Evolutionary conservation across 2,797 vertebrate genomes (phyloP).

Genomic region (Tachyglossus aculeatus): DNA sequence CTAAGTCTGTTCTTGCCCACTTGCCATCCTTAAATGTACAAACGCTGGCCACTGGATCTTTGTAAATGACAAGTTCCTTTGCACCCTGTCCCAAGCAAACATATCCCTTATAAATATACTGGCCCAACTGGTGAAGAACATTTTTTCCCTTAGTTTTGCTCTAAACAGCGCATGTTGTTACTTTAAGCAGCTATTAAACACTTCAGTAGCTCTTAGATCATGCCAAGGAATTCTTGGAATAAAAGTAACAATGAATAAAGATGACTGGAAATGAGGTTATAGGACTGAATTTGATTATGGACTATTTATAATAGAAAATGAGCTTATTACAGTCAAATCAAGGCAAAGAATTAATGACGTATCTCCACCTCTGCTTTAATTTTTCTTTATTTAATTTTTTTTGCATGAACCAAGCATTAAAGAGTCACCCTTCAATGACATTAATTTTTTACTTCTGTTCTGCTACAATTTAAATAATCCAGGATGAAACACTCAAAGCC

Average conservation of each 20-base stretch:
- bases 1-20: no score
- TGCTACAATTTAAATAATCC: no score
- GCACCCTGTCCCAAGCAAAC: constrained; percentile 30
- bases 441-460: no score
- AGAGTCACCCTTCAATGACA: no score
- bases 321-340: constrained; percentile 45
- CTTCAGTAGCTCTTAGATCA: constrained; percentile 60
- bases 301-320: constrained; percentile 59
- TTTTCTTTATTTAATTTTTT: neutral
- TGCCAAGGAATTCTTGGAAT: constrained; percentile 71
- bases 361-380: neutral
- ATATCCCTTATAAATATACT: constrained; percentile 21
- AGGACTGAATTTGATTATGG: constrained; percentile 59
- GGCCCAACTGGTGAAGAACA: neutral
- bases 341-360: constrained; percentile 10
- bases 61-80: neutral
- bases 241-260: constrained; percentile 67
- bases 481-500: no score
- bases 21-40: no score
- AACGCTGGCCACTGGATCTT: neutral
- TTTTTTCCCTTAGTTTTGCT: constrained; percentile 23
- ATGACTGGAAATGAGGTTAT: constrained; percentile 66
- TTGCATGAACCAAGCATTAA: no score
- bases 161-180: constrained; percentile 41
- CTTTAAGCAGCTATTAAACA: constrained; percentile 59